Conservation (phyloP, 1,140 invertebrate species). For the Plutomurus gul region DNA sequence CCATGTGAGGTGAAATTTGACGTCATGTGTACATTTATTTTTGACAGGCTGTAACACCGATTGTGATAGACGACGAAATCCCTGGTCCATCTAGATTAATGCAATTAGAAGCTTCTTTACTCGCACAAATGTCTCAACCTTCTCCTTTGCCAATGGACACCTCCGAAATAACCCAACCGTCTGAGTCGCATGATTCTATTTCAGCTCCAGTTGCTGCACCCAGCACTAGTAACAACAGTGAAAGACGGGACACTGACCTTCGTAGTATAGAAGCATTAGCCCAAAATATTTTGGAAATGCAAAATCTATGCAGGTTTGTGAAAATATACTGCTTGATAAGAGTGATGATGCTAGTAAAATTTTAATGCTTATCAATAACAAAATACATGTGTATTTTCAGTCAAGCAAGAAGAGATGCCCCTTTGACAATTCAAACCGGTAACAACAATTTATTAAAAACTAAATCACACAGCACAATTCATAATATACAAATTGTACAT, state of each 20-base stretch:
- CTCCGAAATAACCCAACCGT: neutral
- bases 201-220: neutral
- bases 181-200: neutral
- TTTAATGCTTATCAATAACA: too few species aligned
- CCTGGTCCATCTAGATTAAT: constrained; percentile 40
- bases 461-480: too few species aligned
- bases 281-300: constrained; percentile 54
- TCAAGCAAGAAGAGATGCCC: constrained; percentile 48
- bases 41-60: neutral
- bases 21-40: neutral
- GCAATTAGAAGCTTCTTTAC: constrained; percentile 30
- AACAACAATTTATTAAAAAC: too few species aligned
- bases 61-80: constrained; percentile 32
- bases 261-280: constrained; percentile 50
- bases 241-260: constrained; percentile 38
- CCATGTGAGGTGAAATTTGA: too few species aligned
- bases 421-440: constrained; percentile 48
- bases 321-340: neutral
- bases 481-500: too few species aligned
- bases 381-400: constrained; percentile 34
- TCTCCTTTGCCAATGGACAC: neutral
- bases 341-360: too few species aligned
- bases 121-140: constrained; percentile 2
- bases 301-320: constrained; percentile 51
- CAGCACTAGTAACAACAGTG: neutral